Evolutionary conservation across 2,797 vertebrate species (phyloP), one percentile per base, ranked within the genome.

Genomic region (Enteromius radiatus): DNA sequence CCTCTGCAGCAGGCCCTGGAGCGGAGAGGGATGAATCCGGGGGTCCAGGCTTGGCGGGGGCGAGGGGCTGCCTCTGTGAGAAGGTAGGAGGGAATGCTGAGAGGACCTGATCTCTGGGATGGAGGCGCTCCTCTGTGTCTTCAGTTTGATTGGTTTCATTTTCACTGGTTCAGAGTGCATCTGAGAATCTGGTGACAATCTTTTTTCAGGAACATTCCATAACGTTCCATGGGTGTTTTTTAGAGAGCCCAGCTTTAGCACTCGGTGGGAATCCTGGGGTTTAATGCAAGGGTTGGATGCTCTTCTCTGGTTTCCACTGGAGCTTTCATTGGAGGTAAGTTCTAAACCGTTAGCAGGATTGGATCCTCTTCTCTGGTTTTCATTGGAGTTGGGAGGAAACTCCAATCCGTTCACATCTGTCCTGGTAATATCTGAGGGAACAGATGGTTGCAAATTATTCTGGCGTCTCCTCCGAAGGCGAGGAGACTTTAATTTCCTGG

Each of bases 1-100:
- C 84, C 92, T 89, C 71, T 91, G 87, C 81, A 95, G 84, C 76
- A 95, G 75, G 41, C 86, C 88, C 70, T 91, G 89, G 78, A 94
- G 87, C 4, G 90, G 85, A 1, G 92, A 93, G 1, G 45, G 10
- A 0, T 76, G 54, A 61, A 68, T 23, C 0, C 61, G 84, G 21
- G 65, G 47, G 36, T 68, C 63, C 7, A n/a, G 23, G 43, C 38
- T 81, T 9, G 81, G 38, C 7, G 49, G 45, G 12, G 78, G 68
- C 6, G 67, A 79, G 14, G 76, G 68, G 3, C 76, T 79, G 26
- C 80, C 78, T 26, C 73, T 81, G 9, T 26, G 68, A 6, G 78
- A 56, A 63, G 1, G 31, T 47, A 64, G 31, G 36, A 31, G 52
- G 6, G 52, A 82, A 0, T 17, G 49, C 26, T 76, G 70, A 26